Conservation (phyloP, 2,888 invertebrate species). For the Zootermopsis nevadensis region DNA sequence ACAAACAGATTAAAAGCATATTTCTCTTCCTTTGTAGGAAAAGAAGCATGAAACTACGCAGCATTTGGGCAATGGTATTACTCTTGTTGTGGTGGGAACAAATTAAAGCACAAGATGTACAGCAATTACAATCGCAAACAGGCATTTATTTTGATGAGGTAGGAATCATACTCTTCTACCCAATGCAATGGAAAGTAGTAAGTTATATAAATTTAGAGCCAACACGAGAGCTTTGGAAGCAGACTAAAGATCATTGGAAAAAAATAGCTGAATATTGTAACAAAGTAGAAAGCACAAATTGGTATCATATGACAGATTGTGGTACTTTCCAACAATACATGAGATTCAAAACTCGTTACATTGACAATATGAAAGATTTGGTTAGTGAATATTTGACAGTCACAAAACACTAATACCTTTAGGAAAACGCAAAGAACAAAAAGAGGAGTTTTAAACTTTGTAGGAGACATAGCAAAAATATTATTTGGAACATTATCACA, state of each 20-base stretch:
- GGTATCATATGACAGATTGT: neutral
- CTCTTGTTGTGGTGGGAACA: no score
- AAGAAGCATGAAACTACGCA: no score
- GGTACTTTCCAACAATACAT: neutral
- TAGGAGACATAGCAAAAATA: neutral
- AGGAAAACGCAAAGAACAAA: neutral
- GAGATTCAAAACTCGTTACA: neutral
- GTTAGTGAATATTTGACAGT: neutral
- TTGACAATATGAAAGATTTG: constrained; percentile 8
- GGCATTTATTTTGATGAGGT: neutral
- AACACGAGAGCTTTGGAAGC: constrained; percentile 2
- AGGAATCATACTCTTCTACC: no score
- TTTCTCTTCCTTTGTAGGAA: no score
- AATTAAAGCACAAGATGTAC: no score
- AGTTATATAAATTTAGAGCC: no score
- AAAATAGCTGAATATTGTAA: neutral
- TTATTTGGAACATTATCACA: neutral
- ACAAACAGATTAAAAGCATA: no score
- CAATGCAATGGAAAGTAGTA: no score
- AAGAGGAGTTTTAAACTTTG: neutral
- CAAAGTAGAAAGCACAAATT: neutral
- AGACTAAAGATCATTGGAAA: neutral
- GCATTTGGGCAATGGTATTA: no score
- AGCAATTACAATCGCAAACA: neutral
- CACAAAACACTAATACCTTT: no score